phyloP scores from a whole-genome alignment of 2,888 invertebrate genomes.

The Leptinotarsa tumamoca region DNA sequence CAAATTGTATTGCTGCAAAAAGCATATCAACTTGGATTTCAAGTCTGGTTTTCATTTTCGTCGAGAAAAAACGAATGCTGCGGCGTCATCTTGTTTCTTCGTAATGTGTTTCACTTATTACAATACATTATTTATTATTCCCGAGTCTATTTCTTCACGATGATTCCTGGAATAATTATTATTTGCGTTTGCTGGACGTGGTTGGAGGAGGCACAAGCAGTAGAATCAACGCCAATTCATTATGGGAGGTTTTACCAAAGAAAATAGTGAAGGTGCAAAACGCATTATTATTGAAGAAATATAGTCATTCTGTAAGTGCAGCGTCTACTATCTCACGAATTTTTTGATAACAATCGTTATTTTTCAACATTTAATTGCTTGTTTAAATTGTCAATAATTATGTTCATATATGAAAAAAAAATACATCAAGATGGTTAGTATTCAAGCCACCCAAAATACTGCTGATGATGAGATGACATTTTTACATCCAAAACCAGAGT shows the following conservation, averaged over 20 bases:
- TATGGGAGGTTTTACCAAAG: too few species aligned
- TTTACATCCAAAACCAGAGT: too few species aligned
- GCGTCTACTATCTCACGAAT: too few species aligned
- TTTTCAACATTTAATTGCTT: too few species aligned
- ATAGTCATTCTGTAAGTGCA: too few species aligned
- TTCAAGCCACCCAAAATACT: too few species aligned
- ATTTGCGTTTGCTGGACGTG: constrained; percentile 5
- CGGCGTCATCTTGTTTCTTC: constrained; percentile 20
- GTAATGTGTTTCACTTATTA: constrained; percentile 18
- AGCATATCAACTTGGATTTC: constrained; percentile 52
- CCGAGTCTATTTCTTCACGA: neutral
- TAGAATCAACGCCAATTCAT: neutral
- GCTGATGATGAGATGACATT: too few species aligned
- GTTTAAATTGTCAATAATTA: too few species aligned
- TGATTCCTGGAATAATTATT: constrained; percentile 22
- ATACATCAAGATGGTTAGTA: too few species aligned
- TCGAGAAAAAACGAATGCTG: constrained; percentile 23
- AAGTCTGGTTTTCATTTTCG: constrained; percentile 41
- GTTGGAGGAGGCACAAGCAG: neutral
- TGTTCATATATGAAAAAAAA: too few species aligned
- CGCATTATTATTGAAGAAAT: neutral
- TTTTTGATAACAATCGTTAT: too few species aligned
- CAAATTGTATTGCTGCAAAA: constrained; percentile 51
- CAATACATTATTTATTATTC: constrained; percentile 20
- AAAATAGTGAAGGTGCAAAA: too few species aligned